Percentiles rank a stretch among this genome's conserved stretches.
These are phyloP conservation scores for Leucania comma DNA, from an alignment of 2,888 invertebrate species.

Conservation along the genomic window DNA sequence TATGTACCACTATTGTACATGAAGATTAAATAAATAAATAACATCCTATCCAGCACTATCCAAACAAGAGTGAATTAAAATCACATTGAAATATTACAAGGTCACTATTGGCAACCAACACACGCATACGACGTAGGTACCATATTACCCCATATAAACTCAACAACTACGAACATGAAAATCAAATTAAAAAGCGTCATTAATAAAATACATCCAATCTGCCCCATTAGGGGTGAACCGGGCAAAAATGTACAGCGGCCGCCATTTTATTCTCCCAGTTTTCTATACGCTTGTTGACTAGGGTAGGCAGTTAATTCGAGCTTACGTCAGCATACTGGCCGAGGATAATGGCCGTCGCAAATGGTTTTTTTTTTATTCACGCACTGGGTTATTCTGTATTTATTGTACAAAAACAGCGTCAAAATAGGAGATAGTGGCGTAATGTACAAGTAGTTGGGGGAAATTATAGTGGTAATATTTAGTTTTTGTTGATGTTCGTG, in stretches of 20 bases:
- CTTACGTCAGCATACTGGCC: slow-evolving; percentile 73
- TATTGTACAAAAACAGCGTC: slow-evolving; percentile 45
- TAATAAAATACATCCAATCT: slow-evolving; percentile 61
- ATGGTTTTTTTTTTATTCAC: slow-evolving; percentile 66
- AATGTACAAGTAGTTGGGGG: neutral
- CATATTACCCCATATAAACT: slow-evolving; percentile 22
- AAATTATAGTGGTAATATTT: neutral
- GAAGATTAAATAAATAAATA: too few relatives aligned
- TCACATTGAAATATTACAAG: neutral
- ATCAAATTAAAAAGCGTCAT: slow-evolving; percentile 54
- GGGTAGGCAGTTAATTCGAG: slow-evolving; percentile 72
- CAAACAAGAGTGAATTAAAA: neutral
- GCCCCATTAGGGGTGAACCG: slow-evolving; percentile 59
- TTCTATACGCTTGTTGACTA: slow-evolving; percentile 70
- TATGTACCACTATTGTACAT: too few relatives aligned
- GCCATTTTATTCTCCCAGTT: slow-evolving; percentile 67
- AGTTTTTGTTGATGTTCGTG: neutral
- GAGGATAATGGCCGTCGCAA: slow-evolving; percentile 71
- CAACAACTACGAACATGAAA: slow-evolving; percentile 41
- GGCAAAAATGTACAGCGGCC: slow-evolving; percentile 64
- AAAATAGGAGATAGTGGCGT: slow-evolving; percentile 26
- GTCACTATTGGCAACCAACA: neutral
- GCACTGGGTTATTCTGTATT: slow-evolving; percentile 57
- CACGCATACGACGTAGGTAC: neutral
- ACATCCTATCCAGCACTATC: too few relatives aligned